phyloP scores from a whole-genome alignment of 2,888 invertebrate genomes.

The Ischnus inquisitorius region DNA sequence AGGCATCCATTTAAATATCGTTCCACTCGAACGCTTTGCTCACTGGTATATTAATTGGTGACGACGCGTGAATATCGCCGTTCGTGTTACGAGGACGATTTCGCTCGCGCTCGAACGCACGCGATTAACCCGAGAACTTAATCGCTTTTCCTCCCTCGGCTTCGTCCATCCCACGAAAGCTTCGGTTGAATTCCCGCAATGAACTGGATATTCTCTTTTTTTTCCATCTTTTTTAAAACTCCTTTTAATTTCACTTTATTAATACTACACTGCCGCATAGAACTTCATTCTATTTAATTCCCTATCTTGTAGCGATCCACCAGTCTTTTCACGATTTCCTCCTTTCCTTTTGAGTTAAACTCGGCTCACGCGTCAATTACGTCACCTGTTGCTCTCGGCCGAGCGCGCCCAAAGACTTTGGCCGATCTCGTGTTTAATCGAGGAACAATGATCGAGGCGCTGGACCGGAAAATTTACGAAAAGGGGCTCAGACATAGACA shows the following conservation, averaged over 20 bases:
- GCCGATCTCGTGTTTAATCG: conserved; percentile 58
- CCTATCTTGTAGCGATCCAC: not conserved
- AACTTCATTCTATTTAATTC: not conserved
- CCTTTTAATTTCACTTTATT: not conserved
- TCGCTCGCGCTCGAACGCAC: not conserved
- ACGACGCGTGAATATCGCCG: not conserved
- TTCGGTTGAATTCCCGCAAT: not conserved
- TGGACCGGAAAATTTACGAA: conserved; percentile 41
- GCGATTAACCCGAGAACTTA: not conserved
- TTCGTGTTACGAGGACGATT: not conserved
- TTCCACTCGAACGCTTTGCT: not conserved
- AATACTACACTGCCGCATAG: not conserved
- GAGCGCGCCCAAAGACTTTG: conserved; percentile 44
- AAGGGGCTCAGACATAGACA: not conserved
- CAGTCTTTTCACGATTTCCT: not conserved
- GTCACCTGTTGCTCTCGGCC: conserved; percentile 50
- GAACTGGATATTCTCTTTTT: not conserved
- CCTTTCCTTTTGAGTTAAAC: conserved; percentile 14
- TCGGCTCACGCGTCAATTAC: conserved; percentile 27
- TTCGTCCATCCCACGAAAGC: not conserved
- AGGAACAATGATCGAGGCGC: conserved; percentile 35
- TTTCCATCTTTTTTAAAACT: not conserved
- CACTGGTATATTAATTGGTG: not conserved
- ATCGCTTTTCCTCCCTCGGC: not conserved
- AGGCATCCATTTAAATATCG: not conserved